These are phyloP conservation scores for Gymnothorax javanicus DNA, from an alignment of 2,797 vertebrate species.

Conservation along the genomic window DNA sequence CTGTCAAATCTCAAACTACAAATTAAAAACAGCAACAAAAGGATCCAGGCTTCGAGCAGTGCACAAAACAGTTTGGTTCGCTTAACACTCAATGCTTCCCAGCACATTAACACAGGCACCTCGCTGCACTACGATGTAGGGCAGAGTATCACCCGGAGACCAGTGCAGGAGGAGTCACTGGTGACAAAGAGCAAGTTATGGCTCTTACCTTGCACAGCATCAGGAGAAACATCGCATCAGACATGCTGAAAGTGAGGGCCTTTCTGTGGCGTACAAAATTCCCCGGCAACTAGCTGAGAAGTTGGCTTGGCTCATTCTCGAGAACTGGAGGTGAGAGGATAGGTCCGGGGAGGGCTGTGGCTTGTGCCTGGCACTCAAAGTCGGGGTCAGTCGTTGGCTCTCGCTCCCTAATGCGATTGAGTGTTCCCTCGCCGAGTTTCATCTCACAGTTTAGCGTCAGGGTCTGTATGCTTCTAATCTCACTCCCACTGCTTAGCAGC, in stretches of 20 bases:
- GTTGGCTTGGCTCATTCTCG: constrained; percentile 71
- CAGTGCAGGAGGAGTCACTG: not conserved
- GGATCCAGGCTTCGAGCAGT: not conserved
- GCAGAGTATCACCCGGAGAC: not conserved
- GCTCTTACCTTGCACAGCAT: constrained; percentile 92
- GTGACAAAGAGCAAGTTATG: constrained; percentile 15
- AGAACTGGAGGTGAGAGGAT: constrained; percentile 48
- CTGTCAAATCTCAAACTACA: not conserved
- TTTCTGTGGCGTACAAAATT: constrained; percentile 61
- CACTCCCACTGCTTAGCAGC: constrained; percentile 54
- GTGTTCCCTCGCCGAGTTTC: constrained; percentile 66
- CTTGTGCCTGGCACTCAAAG: constrained; percentile 56
- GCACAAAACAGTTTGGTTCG: not conserved
- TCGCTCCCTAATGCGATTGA: constrained; percentile 56
- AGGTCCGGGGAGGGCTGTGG: constrained; percentile 53
- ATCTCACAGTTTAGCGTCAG: constrained; percentile 67
- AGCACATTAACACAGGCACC: not conserved
- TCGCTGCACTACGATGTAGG: not conserved
- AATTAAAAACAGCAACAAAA: not conserved
- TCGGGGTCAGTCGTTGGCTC: constrained; percentile 51
- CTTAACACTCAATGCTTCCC: not conserved
- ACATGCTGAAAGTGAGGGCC: constrained; percentile 75
- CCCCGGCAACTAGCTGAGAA: constrained; percentile 66
- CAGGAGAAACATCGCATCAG: constrained; percentile 87
- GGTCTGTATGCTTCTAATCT: constrained; percentile 65